Conservation (phyloP, 2,797 vertebrate genomes). For the Leucoraja ocellata region DNA sequence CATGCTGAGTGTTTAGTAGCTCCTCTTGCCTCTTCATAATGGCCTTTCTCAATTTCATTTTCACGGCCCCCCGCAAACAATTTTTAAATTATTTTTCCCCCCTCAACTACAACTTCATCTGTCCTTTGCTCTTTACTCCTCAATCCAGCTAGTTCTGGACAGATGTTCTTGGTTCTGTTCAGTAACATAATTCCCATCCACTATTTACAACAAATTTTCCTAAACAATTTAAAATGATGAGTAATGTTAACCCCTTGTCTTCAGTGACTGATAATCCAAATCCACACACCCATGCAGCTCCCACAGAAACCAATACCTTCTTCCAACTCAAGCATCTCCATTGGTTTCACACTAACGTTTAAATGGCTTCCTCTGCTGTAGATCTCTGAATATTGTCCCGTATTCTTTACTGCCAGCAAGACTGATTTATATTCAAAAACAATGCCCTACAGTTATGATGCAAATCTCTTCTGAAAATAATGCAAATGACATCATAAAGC, state of each 20-base stretch:
- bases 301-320: neutral
- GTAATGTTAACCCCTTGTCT: neutral
- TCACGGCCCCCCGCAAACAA: neutral
- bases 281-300: neutral
- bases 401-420: neutral
- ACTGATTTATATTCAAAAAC: constrained; percentile 30
- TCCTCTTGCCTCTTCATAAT: neutral
- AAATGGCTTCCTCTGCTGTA: neutral
- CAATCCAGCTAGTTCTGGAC: too few relatives aligned
- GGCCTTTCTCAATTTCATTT: neutral
- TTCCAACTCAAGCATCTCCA: neutral
- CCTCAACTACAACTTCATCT: neutral
- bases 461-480: neutral
- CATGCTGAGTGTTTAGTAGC: neutral
- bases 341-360: neutral
- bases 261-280: neutral
- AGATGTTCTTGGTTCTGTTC: neutral
- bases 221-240: neutral
- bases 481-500: constrained; percentile 27
- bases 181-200: neutral
- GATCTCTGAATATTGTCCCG: neutral
- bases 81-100: neutral
- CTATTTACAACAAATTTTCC: neutral
- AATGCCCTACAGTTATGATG: constrained; percentile 32
- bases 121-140: neutral